These are phyloP conservation scores for Macrobrachium nipponense DNA, from an alignment of 1,140 invertebrate species.

Conservation along the genomic window DNA sequence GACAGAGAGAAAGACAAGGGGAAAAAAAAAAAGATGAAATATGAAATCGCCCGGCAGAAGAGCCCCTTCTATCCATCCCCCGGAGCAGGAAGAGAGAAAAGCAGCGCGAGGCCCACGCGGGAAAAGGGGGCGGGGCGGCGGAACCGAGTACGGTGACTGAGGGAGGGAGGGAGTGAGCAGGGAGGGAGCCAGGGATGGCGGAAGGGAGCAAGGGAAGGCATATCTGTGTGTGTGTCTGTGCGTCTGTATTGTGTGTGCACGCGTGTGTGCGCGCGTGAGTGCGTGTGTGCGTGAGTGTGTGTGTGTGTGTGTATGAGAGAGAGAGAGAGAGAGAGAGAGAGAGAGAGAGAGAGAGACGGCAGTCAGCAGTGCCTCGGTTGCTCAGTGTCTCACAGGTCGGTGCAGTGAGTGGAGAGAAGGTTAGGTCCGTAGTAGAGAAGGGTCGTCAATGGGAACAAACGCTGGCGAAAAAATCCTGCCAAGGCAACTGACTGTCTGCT, in stretches of 20 bases:
- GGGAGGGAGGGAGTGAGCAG: background rate
- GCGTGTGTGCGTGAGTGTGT: constrained; percentile 12
- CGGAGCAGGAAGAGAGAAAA: background rate
- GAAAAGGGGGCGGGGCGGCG: background rate
- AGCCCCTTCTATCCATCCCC: too few species aligned
- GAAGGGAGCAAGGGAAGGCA: background rate
- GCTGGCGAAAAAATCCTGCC: too few species aligned
- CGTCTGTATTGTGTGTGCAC: constrained; percentile 9
- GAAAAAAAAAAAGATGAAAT: background rate
- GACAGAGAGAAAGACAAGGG: background rate
- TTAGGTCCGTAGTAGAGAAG: too few species aligned
- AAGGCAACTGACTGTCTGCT: too few species aligned
- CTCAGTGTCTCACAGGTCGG: constrained; percentile 41
- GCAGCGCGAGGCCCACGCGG: background rate
- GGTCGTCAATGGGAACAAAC: too few species aligned
- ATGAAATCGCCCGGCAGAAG: background rate
- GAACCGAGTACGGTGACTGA: background rate
- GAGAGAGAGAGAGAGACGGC: background rate
- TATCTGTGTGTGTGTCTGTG: background rate
- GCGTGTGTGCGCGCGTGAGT: constrained; percentile 17
- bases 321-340: background rate
- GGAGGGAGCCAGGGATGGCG: background rate
- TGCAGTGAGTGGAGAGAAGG: constrained; percentile 28
- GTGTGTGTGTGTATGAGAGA: background rate
- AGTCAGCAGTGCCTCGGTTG: background rate